Base-by-base conservation (phyloP, 1,140 invertebrate genomes). In the Philaenus spumarius region DNA sequence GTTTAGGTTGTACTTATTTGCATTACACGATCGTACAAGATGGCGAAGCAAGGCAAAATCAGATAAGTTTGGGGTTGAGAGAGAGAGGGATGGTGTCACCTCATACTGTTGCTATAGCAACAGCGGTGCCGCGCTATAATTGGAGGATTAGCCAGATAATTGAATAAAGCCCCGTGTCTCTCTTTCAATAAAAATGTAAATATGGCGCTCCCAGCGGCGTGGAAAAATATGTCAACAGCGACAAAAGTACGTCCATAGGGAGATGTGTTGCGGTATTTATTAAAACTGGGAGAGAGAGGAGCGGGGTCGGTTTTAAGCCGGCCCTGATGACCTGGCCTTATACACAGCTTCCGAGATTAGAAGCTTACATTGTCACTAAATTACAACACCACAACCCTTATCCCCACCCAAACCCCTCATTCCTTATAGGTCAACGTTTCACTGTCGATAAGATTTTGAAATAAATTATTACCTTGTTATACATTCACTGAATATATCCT, bases 121-220 rank as follows among this genome's bases (percentile, higher is more conserved):
- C 55, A 22, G 14, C 26, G 14, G 45, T 22, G 14, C 23, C 54
- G 9, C 24, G 45, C 55, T 57, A 57, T 57, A 57, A 57, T 57
- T 57, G 55, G 40, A 53, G 58, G 58, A 59, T 59, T 59, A 59
- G 30, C 39, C 47, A 51, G 48, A 59, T 59, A 59, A 59, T 59
- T 59, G 58, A 59, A 59, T 59, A 59, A 59, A 59, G 58, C 58
- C 52, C 26, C 15, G 34, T 39, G 42, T 35, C 46, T n/a, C 22
- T 37, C 37, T 59, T 59, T 54, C 58, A 54, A 59, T 59, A 59
- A 59, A 59, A 59, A 59, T 59, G 58, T 59, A 59, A 59, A 59
- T 59, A 59, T 30, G 23, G 23, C 34, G 22, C 26, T 35, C 47
- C 22, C 17, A 15, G 19, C 34, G 23, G 40, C 22, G 47, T 40